A percentile compares a stretch with the other conserved stretches of the same genome.
Conservation (phyloP, 1,140 invertebrate genomes). For the Protaetia brevitarsis region DNA sequence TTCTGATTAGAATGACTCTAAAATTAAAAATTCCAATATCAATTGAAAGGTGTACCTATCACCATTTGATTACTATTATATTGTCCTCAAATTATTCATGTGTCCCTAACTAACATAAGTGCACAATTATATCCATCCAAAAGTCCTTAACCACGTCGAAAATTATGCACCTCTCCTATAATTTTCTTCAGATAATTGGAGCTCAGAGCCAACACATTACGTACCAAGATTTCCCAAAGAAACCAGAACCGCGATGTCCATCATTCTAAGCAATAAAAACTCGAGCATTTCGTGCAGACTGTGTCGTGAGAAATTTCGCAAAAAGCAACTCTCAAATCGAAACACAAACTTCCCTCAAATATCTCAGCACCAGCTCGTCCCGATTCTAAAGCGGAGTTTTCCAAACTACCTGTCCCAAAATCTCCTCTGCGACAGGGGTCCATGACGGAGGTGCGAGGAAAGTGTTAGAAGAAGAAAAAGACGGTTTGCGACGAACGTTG, state of each 20-base stretch:
- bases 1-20: not conserved
- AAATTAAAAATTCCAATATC: not conserved
- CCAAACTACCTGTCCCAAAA: slow-evolving; percentile 6
- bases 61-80: too few species aligned
- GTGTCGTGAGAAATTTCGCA: slow-evolving; percentile 6
- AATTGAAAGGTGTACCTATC: too few species aligned
- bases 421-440: not conserved
- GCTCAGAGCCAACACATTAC: not conserved
- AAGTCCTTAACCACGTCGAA: not conserved
- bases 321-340: slow-evolving; percentile 7
- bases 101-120: too few species aligned
- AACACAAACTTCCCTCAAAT: slow-evolving; percentile 8
- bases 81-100: too few species aligned
- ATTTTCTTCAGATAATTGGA: not conserved
- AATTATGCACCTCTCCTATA: not conserved
- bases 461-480: not conserved
- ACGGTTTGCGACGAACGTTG: not conserved
- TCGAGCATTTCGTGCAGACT: slow-evolving; percentile 6
- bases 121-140: not conserved
- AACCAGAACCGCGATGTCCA: slow-evolving; percentile 20
- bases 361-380: not conserved
- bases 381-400: not conserved
- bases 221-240: slow-evolving; percentile 19
- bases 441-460: slow-evolving; percentile 17
- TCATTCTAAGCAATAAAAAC: slow-evolving; percentile 20